Conservation (phyloP, 2,888 invertebrate genomes). For the Trissoscelio sp. region DNA sequence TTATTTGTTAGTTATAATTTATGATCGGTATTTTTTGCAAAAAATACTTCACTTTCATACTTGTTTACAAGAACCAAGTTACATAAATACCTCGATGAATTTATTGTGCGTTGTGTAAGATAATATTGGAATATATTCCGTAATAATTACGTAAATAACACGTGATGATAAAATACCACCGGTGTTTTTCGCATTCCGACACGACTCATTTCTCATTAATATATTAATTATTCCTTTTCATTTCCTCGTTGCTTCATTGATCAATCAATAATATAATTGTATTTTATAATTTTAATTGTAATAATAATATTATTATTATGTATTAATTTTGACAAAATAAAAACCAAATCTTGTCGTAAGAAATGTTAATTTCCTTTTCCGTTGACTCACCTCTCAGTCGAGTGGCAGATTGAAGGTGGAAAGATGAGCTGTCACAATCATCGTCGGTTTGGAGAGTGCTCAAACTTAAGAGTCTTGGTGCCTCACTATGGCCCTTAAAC, state of each 20-base stretch:
- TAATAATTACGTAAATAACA: constrained; percentile 23
- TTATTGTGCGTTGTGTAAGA: constrained; percentile 27
- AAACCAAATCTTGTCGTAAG: background rate
- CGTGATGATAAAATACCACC: constrained; percentile 9
- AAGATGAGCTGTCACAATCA: constrained; percentile 79
- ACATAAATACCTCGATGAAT: constrained; percentile 39
- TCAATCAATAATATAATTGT: background rate
- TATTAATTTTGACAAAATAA: no score
- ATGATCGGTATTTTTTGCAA: no score
- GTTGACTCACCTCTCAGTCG: constrained; percentile 83
- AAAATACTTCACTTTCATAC: no score
- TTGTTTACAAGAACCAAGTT: no score
- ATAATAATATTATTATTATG: no score
- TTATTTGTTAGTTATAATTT: no score
- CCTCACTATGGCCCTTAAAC: constrained; percentile 87
- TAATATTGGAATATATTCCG: constrained; percentile 14
- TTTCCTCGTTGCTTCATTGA: background rate
- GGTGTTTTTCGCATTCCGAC: background rate
- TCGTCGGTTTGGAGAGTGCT: constrained; percentile 84
- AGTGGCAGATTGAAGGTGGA: constrained; percentile 76
- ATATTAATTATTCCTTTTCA: background rate
- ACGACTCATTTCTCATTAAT: background rate
- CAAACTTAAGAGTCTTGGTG: constrained; percentile 88
- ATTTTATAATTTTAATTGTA: background rate
- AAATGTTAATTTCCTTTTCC: constrained; percentile 5